These are phyloP conservation scores for Aphodius sticticus DNA, from an alignment of 2,888 invertebrate species.

Conservation along the genomic window DNA sequence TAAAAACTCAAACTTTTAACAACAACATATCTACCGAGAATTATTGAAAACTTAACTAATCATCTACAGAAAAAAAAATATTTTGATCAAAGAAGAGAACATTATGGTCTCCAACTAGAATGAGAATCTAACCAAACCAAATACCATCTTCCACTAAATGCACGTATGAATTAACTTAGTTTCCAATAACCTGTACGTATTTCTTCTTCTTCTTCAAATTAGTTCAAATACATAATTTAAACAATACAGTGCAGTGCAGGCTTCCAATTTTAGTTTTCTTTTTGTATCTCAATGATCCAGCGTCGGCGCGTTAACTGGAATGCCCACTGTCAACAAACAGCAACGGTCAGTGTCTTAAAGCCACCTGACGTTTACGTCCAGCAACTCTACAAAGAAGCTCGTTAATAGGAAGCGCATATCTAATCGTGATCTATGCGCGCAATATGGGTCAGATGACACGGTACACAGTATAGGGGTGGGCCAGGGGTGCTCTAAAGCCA, in stretches of 20 bases:
- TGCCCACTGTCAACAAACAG: not conserved
- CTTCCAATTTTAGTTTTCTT: not conserved
- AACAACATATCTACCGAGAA: too few species aligned
- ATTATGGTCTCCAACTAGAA: too few species aligned
- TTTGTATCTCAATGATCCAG: not conserved
- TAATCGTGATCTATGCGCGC: slow-evolving; percentile 43
- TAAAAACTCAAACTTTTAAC: too few species aligned
- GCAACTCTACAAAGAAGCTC: slow-evolving; percentile 31
- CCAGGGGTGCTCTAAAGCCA: slow-evolving; percentile 33
- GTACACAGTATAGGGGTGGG: slow-evolving; percentile 14
- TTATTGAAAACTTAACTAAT: too few species aligned
- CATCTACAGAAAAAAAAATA: too few species aligned
- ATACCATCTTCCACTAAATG: too few species aligned
- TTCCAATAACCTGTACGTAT: too few species aligned
- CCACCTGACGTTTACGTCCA: not conserved
- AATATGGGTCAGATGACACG: slow-evolving; percentile 41
- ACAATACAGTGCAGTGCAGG: not conserved
- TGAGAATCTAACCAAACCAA: too few species aligned
- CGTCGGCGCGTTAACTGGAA: not conserved
- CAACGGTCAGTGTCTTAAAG: not conserved
- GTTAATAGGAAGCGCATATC: slow-evolving; percentile 41
- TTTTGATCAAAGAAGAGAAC: too few species aligned
- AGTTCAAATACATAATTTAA: too few species aligned
- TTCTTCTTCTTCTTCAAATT: too few species aligned
- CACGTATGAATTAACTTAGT: too few species aligned